A percentile compares a stretch with the other conserved stretches of the same genome.
These are phyloP conservation scores for Ciona savignyi DNA, from an alignment of 23 tunicate genomes.

Conservation along the genomic window DNA sequence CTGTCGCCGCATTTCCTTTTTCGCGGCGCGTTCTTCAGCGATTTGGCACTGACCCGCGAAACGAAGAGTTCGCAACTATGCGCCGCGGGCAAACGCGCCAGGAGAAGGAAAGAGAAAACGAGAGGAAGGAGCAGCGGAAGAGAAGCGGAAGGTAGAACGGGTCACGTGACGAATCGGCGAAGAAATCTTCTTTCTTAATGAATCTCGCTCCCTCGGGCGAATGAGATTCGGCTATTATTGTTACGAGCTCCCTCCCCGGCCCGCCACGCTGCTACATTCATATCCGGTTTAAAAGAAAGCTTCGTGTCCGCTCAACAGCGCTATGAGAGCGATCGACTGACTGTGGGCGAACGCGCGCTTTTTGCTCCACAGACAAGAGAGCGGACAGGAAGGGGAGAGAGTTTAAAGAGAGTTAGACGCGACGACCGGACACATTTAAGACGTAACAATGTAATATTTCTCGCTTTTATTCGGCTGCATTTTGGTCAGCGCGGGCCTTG, in stretches of 20 bases:
- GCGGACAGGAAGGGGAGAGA: not conserved
- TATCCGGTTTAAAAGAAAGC: not conserved
- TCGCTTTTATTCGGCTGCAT: not conserved
- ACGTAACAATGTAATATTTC: not conserved
- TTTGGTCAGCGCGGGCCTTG: not conserved
- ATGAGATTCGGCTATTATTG: slow-evolving; percentile 10
- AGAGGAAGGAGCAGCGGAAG: slow-evolving; percentile 32
- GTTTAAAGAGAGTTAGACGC: not conserved
- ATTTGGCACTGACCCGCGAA: slow-evolving; percentile 20
- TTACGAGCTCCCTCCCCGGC: slow-evolving; percentile 8
- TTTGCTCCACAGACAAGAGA: not conserved
- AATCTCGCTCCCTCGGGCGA: slow-evolving; percentile 3
- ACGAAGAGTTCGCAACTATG: slow-evolving; percentile 6
- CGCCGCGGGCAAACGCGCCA: slow-evolving; percentile 11
- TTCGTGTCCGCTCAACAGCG: not conserved
- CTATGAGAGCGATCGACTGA: not conserved
- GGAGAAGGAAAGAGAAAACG: slow-evolving; percentile 15
- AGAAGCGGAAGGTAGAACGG: slow-evolving; percentile 45
- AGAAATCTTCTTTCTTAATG: not conserved
- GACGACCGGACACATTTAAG: not conserved
- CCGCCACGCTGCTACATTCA: not conserved
- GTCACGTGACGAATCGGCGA: not conserved
- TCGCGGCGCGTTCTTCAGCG: slow-evolving; percentile 25
- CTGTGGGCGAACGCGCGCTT: not conserved
- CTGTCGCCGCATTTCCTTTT: slow-evolving; percentile 16